These are phyloP conservation scores for Neogobius melanostomus DNA, from an alignment of 2,113 vertebrate species.

Conservation along the genomic window DNA sequence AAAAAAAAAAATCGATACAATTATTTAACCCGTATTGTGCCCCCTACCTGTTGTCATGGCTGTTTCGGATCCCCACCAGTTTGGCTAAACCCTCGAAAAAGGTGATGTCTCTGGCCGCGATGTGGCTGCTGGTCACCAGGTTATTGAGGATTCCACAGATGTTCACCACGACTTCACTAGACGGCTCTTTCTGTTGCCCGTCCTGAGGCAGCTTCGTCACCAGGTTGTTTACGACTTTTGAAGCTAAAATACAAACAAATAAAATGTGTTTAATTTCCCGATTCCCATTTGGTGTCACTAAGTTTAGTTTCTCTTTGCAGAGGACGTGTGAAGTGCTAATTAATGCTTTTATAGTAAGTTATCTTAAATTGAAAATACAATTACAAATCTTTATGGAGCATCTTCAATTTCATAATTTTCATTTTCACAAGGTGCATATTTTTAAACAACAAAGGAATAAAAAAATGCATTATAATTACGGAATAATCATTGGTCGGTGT, in stretches of 20 bases:
- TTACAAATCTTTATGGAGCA: too few species aligned
- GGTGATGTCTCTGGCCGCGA: constrained; percentile 85
- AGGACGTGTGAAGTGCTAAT: background rate
- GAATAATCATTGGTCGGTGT: background rate
- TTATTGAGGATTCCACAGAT: constrained; percentile 91
- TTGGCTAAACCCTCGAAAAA: constrained; percentile 85
- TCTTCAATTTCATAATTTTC: too few species aligned
- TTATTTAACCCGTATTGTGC: background rate
- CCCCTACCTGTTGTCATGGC: constrained; percentile 78
- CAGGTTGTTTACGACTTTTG: constrained; percentile 84
- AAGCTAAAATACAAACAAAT: constrained; percentile 71
- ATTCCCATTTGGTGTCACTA: background rate
- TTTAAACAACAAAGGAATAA: too few species aligned
- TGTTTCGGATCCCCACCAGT: constrained; percentile 84
- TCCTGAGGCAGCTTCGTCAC: constrained; percentile 84
- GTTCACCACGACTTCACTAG: constrained; percentile 84
- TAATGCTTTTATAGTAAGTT: too few species aligned
- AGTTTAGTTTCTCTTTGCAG: background rate
- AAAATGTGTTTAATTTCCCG: constrained; percentile 38
- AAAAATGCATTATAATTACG: too few species aligned
- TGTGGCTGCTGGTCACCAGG: constrained; percentile 82
- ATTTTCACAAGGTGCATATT: too few species aligned
- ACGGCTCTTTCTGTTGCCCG: constrained; percentile 74
- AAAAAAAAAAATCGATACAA: background rate
- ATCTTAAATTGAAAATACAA: too few species aligned